Evolutionary conservation across 2,113 vertebrate genomes (phyloP).

Genomic region (Channa argus): DNA sequence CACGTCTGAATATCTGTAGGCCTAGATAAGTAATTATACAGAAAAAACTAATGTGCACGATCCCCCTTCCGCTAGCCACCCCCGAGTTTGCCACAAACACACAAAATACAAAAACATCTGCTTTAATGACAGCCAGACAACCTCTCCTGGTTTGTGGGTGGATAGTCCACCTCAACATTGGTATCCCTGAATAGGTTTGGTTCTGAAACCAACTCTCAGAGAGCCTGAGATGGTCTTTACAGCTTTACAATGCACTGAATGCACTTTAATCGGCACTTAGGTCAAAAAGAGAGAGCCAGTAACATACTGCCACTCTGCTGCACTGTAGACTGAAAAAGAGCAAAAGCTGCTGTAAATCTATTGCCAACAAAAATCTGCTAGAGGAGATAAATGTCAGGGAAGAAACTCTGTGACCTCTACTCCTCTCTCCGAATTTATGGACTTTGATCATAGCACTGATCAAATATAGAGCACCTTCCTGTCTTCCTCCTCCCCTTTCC

Average conservation of each 20-base stretch:
- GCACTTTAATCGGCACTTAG: slow-evolving; percentile 13
- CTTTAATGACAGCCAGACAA: slow-evolving; percentile 24
- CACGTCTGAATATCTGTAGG: slow-evolving; percentile 22
- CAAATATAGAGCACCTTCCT: slow-evolving; percentile 43
- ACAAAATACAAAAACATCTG: slow-evolving; percentile 41
- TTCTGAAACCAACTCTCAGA: neutral
- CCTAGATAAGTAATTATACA: slow-evolving; percentile 31
- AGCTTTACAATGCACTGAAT: neutral
- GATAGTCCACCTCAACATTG: neutral
- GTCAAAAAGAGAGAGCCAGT: neutral
- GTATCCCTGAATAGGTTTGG: neutral
- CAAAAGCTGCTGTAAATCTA: slow-evolving; percentile 15
- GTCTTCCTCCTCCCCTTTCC: slow-evolving; percentile 10
- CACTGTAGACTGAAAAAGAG: slow-evolving; percentile 5
- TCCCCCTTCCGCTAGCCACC: slow-evolving; percentile 28
- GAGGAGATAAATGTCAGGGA: slow-evolving; percentile 36
- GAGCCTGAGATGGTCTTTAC: neutral
- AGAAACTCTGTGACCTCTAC: slow-evolving; percentile 54
- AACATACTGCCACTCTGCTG: slow-evolving; percentile 25
- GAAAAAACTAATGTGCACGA: neutral
- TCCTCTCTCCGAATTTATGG: slow-evolving; percentile 43
- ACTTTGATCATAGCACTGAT: slow-evolving; percentile 28
- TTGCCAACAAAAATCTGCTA: slow-evolving; percentile 10
- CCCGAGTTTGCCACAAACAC: slow-evolving; percentile 50
- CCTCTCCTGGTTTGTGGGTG: slow-evolving; percentile 26